These are phyloP conservation scores for Dermolepida albohirtum DNA, from an alignment of 2,888 invertebrate species.

Conservation along the genomic window DNA sequence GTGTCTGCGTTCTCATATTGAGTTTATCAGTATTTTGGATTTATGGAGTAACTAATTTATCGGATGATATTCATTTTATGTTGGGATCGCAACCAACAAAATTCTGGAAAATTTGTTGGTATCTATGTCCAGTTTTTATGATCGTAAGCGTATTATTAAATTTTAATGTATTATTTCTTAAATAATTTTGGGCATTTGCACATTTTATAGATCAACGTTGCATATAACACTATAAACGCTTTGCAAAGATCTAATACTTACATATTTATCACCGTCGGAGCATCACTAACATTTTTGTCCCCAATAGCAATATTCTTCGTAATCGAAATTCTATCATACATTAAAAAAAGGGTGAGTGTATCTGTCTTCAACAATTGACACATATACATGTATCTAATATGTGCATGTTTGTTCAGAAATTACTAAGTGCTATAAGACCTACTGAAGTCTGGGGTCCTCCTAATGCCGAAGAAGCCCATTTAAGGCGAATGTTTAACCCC, in stretches of 20 bases:
- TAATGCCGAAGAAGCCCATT: slow-evolving; percentile 42
- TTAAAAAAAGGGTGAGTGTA: slow-evolving; percentile 28
- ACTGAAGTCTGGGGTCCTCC: slow-evolving; percentile 48
- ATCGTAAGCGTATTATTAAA: slow-evolving; percentile 26
- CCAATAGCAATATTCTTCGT: slow-evolving; percentile 19
- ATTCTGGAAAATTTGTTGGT: slow-evolving; percentile 49
- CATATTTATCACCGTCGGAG: not conserved
- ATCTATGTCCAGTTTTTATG: slow-evolving; percentile 35
- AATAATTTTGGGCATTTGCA: too few relatives aligned
- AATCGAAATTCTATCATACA: slow-evolving; percentile 20
- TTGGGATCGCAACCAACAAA: slow-evolving; percentile 47
- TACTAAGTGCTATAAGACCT: slow-evolving; percentile 45
- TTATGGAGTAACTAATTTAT: slow-evolving; percentile 45
- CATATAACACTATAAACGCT: not conserved
- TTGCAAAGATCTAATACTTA: not conserved
- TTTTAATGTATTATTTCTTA: too few relatives aligned
- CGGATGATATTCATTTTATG: slow-evolving; percentile 49
- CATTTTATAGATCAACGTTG: too few relatives aligned
- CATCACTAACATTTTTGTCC: not conserved
- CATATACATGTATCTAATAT: not conserved
- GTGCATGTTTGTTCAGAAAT: slow-evolving; percentile 38
- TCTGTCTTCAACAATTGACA: not conserved
- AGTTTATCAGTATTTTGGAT: slow-evolving; percentile 44
- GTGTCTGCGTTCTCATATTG: slow-evolving; percentile 19
- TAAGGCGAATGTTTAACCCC: slow-evolving; percentile 46